Conservation (phyloP, 2,113 vertebrate species). For the Melanerpes aurifrons region DNA sequence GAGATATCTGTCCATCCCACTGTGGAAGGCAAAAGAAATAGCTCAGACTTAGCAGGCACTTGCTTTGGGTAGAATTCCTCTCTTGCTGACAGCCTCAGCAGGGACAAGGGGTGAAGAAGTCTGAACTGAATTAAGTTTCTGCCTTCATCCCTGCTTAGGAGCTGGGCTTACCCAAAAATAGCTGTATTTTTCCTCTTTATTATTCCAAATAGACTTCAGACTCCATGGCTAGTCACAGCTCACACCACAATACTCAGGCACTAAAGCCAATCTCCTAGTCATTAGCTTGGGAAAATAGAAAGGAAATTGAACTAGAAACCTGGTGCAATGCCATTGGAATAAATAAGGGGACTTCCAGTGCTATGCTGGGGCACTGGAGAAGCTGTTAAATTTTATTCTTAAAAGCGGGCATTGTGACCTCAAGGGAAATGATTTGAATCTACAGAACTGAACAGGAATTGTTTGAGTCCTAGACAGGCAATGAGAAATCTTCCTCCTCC, state of each 20-base stretch:
- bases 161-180: background rate
- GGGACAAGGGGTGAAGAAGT: background rate
- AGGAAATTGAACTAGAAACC: constrained; percentile 57
- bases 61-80: background rate
- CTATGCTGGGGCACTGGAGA: background rate
- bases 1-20: background rate
- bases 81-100: background rate
- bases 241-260: background rate
- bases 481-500: background rate
- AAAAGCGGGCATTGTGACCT: constrained; percentile 1
- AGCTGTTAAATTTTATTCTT: constrained; percentile 42
- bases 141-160: background rate
- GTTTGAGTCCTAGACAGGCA: background rate
- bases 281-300: constrained; percentile 60
- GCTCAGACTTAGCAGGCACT: background rate
- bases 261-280: constrained; percentile 50
- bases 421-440: background rate
- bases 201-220: constrained; percentile 30
- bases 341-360: constrained; percentile 26
- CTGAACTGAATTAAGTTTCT: constrained; percentile 23
- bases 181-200: constrained; percentile 6
- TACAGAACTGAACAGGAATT: constrained; percentile 2
- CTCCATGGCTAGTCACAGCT: background rate
- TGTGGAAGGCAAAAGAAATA: background rate
- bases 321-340: constrained; percentile 41